phyloP scores from a whole-genome alignment of 2,113 vertebrate genomes.

The Dromas ardeola region DNA sequence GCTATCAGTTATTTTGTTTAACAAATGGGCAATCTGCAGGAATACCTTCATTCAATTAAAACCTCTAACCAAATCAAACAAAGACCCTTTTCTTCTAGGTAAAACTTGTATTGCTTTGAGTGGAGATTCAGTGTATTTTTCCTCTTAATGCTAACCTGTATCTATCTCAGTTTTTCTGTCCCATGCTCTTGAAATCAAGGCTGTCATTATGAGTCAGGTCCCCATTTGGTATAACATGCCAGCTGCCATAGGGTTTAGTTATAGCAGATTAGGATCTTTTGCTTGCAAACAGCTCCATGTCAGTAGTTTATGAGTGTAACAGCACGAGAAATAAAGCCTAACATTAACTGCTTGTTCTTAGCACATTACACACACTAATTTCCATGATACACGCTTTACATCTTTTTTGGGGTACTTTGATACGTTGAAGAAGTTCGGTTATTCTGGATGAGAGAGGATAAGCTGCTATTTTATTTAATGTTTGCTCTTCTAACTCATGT shows the following conservation, averaged over 20 bases:
- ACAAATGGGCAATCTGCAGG: neutral
- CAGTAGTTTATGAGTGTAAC: neutral
- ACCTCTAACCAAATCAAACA: neutral
- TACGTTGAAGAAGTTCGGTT: neutral
- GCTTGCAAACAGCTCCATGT: neutral
- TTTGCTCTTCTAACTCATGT: neutral
- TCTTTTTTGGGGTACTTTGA: neutral
- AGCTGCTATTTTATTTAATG: neutral
- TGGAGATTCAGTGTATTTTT: neutral
- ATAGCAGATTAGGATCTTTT: neutral
- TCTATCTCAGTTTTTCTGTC: neutral
- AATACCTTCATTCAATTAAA: neutral
- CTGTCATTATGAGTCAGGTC: neutral
- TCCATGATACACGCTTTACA: neutral
- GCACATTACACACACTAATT: neutral
- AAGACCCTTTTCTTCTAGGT: neutral
- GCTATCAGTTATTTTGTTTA: neutral
- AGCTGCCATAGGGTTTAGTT: neutral
- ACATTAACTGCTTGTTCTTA: neutral
- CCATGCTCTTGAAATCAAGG: neutral
- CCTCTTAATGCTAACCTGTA: neutral
- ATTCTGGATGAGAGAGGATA: neutral
- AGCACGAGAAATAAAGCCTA: neutral
- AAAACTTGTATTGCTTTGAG: neutral
- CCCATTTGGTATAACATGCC: neutral